phyloP scores from a whole-genome alignment of 2,888 invertebrate genomes.

The Pristionchus japonicus region DNA sequence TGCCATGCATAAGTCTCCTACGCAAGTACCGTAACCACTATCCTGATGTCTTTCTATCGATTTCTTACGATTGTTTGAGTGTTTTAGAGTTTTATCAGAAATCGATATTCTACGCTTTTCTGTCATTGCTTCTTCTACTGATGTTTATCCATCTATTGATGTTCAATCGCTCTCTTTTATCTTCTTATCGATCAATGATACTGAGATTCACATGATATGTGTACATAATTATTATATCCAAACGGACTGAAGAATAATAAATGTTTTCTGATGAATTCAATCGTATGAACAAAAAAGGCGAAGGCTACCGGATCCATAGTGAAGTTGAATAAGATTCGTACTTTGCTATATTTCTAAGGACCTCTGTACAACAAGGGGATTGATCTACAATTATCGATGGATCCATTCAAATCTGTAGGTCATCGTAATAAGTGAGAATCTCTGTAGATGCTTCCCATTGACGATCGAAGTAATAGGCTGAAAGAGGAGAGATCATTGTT shows the following conservation, averaged over 20 bases:
- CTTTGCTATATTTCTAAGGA: neutral
- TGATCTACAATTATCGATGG: neutral
- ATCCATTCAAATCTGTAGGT: neutral
- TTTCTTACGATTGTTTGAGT: constrained; percentile 1
- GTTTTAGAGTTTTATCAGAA: constrained; percentile 23
- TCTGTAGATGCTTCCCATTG: neutral
- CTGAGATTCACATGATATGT: constrained; percentile 20
- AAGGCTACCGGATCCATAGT: neutral
- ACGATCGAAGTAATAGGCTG: neutral
- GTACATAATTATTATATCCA: constrained; percentile 30
- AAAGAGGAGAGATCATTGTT: neutral
- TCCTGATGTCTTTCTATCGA: neutral
- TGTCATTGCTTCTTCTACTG: neutral
- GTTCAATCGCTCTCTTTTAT: neutral
- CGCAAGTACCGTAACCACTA: constrained; percentile 17
- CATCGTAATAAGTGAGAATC: neutral
- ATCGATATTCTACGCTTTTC: constrained; percentile 11
- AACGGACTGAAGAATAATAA: constrained; percentile 5
- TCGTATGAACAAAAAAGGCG: neutral
- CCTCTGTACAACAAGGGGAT: neutral
- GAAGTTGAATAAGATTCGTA: neutral
- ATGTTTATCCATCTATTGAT: neutral
- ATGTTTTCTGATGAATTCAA: neutral
- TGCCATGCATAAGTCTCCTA: neutral
- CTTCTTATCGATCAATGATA: neutral